These are phyloP conservation scores for Piaya cayana DNA, from an alignment of 2,113 vertebrate species.

Conservation along the genomic window DNA sequence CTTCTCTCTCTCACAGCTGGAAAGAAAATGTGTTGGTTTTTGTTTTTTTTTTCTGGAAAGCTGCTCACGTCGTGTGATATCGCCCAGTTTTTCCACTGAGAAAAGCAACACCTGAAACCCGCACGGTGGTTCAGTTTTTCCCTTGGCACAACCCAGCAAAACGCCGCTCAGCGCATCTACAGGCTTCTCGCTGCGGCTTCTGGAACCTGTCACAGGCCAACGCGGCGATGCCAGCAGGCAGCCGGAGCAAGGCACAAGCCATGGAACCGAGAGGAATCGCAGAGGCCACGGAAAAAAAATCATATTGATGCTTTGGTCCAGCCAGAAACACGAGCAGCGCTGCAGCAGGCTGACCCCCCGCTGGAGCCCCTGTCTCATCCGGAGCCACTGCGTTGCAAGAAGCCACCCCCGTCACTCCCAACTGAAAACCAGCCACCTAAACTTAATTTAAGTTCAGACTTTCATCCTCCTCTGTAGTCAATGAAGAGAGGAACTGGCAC, in stretches of 20 bases:
- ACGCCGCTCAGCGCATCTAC: not conserved
- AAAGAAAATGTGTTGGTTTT: slow-evolving; percentile 30
- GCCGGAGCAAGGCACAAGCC: not conserved
- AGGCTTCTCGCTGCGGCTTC: not conserved
- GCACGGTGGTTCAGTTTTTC: slow-evolving; percentile 17
- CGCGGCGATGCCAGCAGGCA: not conserved
- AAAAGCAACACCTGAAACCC: slow-evolving; percentile 22
- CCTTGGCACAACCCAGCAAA: not conserved
- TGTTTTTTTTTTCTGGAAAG: slow-evolving; percentile 6
- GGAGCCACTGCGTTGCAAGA: not conserved
- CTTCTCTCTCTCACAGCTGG: not conserved
- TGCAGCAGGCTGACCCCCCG: not conserved
- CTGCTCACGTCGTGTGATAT: not conserved
- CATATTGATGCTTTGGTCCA: not conserved
- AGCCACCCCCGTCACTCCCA: not conserved
- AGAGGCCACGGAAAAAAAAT: not conserved
- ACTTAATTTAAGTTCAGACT: not conserved
- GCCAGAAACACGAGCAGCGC: not conserved
- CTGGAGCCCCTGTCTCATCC: not conserved
- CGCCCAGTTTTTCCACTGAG: slow-evolving; percentile 50
- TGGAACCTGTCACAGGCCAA: not conserved
- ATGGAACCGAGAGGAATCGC: not conserved
- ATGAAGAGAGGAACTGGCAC: not conserved
- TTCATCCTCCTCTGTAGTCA: not conserved
- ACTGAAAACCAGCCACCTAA: not conserved